phyloP scores from a whole-genome alignment of 2,113 vertebrate species.

The Monopterus albus region DNA sequence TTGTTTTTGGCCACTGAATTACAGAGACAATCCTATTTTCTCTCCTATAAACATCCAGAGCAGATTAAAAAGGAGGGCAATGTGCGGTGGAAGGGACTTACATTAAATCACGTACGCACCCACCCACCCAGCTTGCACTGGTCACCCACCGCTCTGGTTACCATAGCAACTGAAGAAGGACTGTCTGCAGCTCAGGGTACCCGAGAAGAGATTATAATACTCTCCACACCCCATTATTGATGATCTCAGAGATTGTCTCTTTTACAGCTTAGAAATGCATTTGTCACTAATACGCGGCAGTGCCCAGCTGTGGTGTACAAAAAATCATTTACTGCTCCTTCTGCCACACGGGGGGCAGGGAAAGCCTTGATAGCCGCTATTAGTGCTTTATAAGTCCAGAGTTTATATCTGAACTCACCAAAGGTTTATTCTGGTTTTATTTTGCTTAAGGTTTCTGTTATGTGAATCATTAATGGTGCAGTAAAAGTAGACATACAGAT shows the following conservation, averaged over 20 bases:
- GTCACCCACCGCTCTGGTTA: slow-evolving; percentile 63
- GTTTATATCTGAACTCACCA: not conserved
- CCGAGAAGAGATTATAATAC: slow-evolving; percentile 39
- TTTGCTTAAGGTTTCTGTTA: too few relatives aligned
- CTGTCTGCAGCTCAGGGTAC: slow-evolving; percentile 40
- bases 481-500: too few relatives aligned
- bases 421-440: not conserved
- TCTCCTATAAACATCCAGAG: slow-evolving; percentile 56
- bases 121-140: slow-evolving; percentile 46
- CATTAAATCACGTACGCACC: slow-evolving; percentile 58
- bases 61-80: slow-evolving; percentile 71
- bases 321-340: not conserved
- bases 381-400: slow-evolving; percentile 16
- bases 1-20: slow-evolving; percentile 65
- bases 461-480: too few relatives aligned
- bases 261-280: slow-evolving; percentile 22
- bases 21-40: slow-evolving; percentile 70
- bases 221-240: slow-evolving; percentile 44
- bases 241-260: not conserved
- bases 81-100: slow-evolving; percentile 63
- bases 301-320: slow-evolving; percentile 4
- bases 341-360: not conserved
- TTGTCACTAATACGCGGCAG: slow-evolving; percentile 1
- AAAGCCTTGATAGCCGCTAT: not conserved
- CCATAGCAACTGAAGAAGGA: slow-evolving; percentile 74